Evolutionary conservation across 2,797 vertebrate species (phyloP).

Genomic region (Serranus cabrilla): DNA sequence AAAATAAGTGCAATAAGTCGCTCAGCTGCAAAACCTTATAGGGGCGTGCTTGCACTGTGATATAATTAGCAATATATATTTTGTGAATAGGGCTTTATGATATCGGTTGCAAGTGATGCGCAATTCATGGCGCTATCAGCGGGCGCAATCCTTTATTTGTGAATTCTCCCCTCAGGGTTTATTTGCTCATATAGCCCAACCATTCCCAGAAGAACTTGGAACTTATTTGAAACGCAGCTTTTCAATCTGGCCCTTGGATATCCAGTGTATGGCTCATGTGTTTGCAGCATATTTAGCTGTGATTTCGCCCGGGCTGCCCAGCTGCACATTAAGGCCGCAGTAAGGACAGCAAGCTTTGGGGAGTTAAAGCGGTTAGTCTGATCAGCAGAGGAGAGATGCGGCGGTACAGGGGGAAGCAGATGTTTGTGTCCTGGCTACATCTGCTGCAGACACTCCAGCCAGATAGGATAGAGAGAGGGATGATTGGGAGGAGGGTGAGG

Average conservation of each 20-base stretch:
- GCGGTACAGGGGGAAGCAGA: conserved; percentile 80
- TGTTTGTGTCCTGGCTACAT: conserved; percentile 80
- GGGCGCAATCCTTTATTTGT: no score
- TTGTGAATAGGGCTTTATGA: no score
- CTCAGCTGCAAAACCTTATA: no score
- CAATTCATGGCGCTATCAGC: not conserved
- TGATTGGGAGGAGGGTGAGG: conserved; percentile 11
- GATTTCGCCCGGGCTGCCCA: conserved; percentile 71
- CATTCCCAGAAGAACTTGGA: conserved; percentile 15
- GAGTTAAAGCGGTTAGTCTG: conserved; percentile 79
- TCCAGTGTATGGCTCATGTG: conserved; percentile 41
- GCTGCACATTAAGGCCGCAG: conserved; percentile 79
- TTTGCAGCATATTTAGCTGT: conserved; percentile 69
- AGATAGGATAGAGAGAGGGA: conserved; percentile 54
- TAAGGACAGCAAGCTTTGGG: conserved; percentile 76
- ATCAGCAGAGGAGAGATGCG: conserved; percentile 77
- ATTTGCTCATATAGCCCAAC: not conserved
- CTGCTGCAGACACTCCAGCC: conserved; percentile 76
- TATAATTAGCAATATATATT: no score
- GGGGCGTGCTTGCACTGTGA: no score
- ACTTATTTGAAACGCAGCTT: conserved; percentile 28
- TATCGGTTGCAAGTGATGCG: no score
- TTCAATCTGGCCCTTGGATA: conserved; percentile 38
- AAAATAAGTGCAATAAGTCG: no score
- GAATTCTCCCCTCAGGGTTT: not conserved